Conservation (phyloP, 2,888 invertebrate species). For the Dendrolimus pini region DNA sequence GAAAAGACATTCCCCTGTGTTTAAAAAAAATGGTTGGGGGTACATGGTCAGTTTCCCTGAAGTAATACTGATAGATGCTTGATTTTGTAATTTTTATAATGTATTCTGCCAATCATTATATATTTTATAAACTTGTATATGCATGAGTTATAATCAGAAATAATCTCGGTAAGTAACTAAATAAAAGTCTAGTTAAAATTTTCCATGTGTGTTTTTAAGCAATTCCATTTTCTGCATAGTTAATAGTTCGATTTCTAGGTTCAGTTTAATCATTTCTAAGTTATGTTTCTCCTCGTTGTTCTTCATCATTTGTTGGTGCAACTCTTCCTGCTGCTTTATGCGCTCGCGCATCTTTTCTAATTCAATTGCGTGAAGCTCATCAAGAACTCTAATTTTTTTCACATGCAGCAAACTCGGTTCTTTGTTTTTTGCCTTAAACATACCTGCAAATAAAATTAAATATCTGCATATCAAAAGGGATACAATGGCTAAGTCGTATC, state of each 20-base stretch:
- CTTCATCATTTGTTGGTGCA: not conserved
- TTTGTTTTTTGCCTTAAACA: not conserved
- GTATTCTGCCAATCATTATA: no score
- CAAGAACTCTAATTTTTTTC: not conserved
- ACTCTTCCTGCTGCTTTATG: not conserved
- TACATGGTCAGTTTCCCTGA: no score
- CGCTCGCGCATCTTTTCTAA: not conserved
- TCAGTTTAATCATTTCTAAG: not conserved
- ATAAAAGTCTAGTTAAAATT: not conserved
- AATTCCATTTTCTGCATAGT: not conserved
- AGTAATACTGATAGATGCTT: no score
- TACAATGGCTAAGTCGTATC: no score
- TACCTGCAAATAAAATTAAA: not conserved
- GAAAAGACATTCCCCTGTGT: no score
- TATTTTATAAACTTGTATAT: no score
- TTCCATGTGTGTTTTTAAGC: not conserved
- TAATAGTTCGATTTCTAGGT: not conserved
- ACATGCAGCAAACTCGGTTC: not conserved
- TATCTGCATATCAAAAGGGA: no score
- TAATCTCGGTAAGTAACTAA: not conserved
- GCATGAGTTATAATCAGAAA: no score
- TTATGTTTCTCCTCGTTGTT: not conserved
- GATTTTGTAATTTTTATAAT: no score
- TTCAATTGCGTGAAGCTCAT: not conserved
- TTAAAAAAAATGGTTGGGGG: no score